Evolutionary conservation across 2,888 invertebrate genomes (phyloP).

Genomic region (Incurvaria masculella): DNA sequence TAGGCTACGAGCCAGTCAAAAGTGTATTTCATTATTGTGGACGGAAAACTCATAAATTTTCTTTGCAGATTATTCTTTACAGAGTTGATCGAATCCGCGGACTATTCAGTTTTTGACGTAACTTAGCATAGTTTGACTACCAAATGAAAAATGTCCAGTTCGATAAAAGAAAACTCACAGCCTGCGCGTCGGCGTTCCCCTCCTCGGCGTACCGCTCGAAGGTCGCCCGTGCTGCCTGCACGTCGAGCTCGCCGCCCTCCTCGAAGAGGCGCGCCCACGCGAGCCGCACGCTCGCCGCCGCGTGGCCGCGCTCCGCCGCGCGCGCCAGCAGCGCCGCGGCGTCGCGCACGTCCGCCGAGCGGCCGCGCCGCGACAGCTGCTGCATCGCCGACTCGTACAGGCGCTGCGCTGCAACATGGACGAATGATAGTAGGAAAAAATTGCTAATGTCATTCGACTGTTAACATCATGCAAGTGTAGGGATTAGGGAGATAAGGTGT

Average conservation of each 20-base stretch:
- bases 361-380: conserved; percentile 69
- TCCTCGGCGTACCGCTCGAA: conserved; percentile 72
- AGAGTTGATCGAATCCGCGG: no score
- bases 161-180: conserved; percentile 52
- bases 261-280: conserved; percentile 91
- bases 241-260: conserved; percentile 71
- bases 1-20: no score
- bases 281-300: conserved; percentile 75
- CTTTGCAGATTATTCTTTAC: no score
- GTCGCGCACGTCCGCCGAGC: conserved; percentile 66
- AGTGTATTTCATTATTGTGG: no score
- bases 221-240: conserved; percentile 69
- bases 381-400: conserved; percentile 69
- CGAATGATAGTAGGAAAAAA: no score
- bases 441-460: no score
- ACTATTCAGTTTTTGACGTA: no score
- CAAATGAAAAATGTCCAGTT: conserved; percentile 2
- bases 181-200: conserved; percentile 87
- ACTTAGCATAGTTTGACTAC: no score
- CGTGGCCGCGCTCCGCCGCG: conserved; percentile 79
- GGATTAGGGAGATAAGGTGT: no score
- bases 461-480: no score
- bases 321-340: conserved; percentile 75
- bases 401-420: conserved; percentile 66
- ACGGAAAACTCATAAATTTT: no score